Evolutionary conservation across 2,888 invertebrate species (phyloP).

Genomic region (Caenorhabditis sp.): DNA sequence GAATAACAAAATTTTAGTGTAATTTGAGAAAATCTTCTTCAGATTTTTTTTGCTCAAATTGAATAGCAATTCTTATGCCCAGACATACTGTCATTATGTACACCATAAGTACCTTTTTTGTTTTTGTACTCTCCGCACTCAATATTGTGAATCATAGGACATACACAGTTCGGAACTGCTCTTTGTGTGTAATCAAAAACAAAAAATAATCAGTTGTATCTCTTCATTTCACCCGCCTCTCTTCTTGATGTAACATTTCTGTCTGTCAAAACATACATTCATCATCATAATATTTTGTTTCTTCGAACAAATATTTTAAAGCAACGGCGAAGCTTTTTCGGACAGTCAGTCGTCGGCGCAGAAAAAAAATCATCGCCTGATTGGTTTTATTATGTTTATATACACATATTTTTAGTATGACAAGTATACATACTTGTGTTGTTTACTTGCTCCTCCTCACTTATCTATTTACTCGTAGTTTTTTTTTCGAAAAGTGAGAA

Average conservation of each 20-base stretch:
- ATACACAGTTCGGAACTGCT: not conserved
- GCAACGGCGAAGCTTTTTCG: no score
- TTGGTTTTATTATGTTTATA: not conserved
- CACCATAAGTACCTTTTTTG: no score
- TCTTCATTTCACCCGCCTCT: not conserved
- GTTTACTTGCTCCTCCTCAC: not conserved
- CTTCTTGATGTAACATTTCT: not conserved
- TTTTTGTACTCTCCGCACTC: no score
- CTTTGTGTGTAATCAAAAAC: not conserved
- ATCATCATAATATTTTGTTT: not conserved
- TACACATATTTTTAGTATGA: not conserved
- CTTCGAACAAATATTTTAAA: no score
- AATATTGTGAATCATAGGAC: no score
- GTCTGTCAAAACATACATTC: not conserved
- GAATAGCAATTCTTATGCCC: no score
- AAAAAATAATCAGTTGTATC: not conserved
- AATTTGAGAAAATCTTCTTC: not conserved
- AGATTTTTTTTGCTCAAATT: not conserved
- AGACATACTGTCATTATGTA: no score
- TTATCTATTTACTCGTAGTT: not conserved
- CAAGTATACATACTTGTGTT: not conserved
- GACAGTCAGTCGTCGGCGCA: not conserved
- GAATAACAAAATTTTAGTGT: not conserved
- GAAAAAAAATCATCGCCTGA: not conserved
- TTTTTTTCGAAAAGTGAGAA: not conserved